These are phyloP conservation scores for Tiaroga cobitis DNA, from an alignment of 2,797 vertebrate species.

Conservation along the genomic window DNA sequence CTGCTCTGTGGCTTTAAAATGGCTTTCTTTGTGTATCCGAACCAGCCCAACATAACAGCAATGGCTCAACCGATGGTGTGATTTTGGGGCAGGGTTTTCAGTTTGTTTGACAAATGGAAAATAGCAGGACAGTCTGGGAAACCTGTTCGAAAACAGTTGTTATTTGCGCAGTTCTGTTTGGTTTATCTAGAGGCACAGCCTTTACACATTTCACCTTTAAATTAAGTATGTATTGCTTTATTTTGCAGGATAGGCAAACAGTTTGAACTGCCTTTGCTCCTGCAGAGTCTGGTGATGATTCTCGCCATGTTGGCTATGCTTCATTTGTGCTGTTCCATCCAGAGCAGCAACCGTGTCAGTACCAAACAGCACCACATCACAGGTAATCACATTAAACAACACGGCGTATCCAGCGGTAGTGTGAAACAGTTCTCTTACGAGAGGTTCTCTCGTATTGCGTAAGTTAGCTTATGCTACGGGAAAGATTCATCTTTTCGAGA, in stretches of 20 bases:
- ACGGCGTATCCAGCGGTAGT: background rate
- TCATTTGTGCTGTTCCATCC: constrained; percentile 81
- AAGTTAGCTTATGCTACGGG: no score
- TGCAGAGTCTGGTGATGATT: constrained; percentile 85
- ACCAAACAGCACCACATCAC: constrained; percentile 79
- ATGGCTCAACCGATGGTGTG: background rate
- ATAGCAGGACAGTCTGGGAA: background rate
- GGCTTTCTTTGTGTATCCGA: background rate
- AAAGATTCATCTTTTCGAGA: no score
- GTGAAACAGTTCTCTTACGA: background rate
- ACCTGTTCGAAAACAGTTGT: background rate
- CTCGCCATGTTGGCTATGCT: constrained; percentile 83
- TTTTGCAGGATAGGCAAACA: constrained; percentile 81
- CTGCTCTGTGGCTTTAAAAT: background rate
- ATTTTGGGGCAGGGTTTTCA: background rate
- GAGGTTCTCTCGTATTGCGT: no score
- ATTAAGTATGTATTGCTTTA: background rate
- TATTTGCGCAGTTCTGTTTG: background rate
- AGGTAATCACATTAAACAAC: constrained; percentile 67
- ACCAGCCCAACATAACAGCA: background rate
- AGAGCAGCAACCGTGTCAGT: constrained; percentile 76
- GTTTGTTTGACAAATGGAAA: background rate
- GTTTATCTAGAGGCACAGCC: background rate
- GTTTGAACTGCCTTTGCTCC: constrained; percentile 82
- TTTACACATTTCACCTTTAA: background rate